Base-by-base conservation (phyloP, 1,140 invertebrate species). In the Drosophila orena region DNA sequence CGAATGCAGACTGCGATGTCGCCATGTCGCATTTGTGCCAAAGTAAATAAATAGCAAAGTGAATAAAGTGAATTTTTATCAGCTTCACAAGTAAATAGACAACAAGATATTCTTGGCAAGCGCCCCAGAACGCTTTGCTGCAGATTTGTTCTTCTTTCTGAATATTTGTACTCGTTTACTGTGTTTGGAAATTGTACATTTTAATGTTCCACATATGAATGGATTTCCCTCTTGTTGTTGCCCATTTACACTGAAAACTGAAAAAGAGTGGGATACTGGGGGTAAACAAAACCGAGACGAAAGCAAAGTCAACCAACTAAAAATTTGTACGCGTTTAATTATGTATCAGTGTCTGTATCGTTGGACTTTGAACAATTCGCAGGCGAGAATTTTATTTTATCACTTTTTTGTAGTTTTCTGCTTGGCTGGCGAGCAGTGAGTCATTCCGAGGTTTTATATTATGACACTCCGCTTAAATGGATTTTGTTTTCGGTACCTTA, bases 11-110 rank as follows among this genome's bases (percentile, higher is more conserved):
- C 68, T 42, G 35, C 57, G 43, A 49, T 62, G 60, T 73, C 68
- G 44, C 75, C 74, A 65, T 58, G n/a, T n/a, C n/a, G n/a, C n/a
- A n/a, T 78, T 65, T 50, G 77, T 70, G 59, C 77, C 65, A 42
- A 60, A 46, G 68, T 64, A 78, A 81, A 77, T 81, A 80, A 77
- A 66, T 61, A 74, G 58, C 58, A 81, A 88, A 86, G 59, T 71
- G 81, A 74, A 88, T 86, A 56, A 81, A 86, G 83, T 88, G 79
- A 86, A 81, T 86, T 88, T 88, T 88, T 88, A 86, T 88, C 83
- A 81, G 83, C 81, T 68, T 59, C 61, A 68, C 56, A 71, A 79
- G 79, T 72, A 86, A 86, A 88, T 86, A 85, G 78, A 85, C 83
- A 85, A 81, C 78, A 88, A 81, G 66, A 70, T 70, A 78, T 72